Evolutionary conservation across 2,113 vertebrate species (phyloP).

Genomic region (Carettochelys insculpta): DNA sequence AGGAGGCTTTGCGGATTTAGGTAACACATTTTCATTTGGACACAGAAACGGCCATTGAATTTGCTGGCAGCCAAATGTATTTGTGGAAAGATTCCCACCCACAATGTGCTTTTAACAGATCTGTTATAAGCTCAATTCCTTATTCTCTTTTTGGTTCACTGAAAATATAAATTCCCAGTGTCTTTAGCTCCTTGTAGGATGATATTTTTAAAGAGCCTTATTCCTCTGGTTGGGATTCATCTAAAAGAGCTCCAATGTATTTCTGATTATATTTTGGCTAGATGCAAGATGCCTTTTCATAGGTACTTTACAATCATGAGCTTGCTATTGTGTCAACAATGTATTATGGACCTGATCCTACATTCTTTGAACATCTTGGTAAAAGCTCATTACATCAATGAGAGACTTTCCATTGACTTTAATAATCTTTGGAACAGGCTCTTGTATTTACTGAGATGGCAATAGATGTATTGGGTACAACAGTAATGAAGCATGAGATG

Average conservation of each 20-base stretch:
- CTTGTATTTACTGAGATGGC: neutral
- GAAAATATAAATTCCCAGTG: neutral
- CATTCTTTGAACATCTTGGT: neutral
- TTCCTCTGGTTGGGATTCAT: neutral
- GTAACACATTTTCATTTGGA: neutral
- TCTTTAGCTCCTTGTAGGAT: neutral
- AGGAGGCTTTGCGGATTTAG: neutral
- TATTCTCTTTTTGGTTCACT: neutral
- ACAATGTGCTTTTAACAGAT: neutral
- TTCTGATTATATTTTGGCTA: neutral
- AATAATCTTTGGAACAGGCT: conserved; percentile 14
- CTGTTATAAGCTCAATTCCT: neutral
- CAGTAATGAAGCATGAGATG: neutral
- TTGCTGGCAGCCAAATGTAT: neutral
- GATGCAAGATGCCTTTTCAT: neutral
- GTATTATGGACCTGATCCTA: neutral
- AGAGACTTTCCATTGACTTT: neutral
- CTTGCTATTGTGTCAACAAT: neutral
- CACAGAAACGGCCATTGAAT: neutral
- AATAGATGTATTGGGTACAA: neutral
- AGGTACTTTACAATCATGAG: neutral
- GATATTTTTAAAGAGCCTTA: neutral
- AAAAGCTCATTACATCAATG: neutral
- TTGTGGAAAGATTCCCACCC: neutral
- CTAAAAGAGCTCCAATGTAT: neutral